phyloP scores from a whole-genome alignment of 2,797 vertebrate species.

The Mionectes olivaceus region DNA sequence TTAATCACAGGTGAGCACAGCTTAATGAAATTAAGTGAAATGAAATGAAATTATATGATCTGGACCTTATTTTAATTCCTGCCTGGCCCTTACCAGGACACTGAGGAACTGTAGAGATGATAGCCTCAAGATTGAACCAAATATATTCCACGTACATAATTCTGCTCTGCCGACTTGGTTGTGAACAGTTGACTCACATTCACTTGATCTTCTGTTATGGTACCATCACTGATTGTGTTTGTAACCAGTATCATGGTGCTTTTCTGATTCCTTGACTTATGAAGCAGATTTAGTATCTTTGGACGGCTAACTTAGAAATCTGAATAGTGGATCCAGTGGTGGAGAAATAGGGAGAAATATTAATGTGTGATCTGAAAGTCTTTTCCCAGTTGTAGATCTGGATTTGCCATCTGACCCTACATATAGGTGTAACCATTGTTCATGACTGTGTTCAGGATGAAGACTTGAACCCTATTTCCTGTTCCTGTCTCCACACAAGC shows the following conservation, averaged over 20 bases:
- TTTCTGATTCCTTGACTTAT: not conserved
- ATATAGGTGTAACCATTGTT: not conserved
- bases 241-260: not conserved
- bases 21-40: not conserved
- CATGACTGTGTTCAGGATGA: not conserved
- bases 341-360: not conserved
- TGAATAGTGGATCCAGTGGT: not conserved
- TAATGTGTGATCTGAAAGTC: not conserved
- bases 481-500: not conserved
- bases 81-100: not conserved
- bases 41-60: not conserved
- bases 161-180: not conserved
- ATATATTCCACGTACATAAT: not conserved
- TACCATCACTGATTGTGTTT: not conserved
- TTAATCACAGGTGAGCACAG: not conserved
- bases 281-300: not conserved
- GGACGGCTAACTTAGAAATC: not conserved
- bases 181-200: not conserved
- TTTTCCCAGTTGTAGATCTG: not conserved
- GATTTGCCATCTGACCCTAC: not conserved
- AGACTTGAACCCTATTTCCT: not conserved
- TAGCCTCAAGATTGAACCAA: not conserved
- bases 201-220: not conserved
- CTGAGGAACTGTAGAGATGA: not conserved
- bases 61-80: not conserved